Percentiles rank a stretch among this genome's conserved stretches.
Conservation (phyloP, 1,140 invertebrate genomes). For the Galleria mellonella region DNA sequence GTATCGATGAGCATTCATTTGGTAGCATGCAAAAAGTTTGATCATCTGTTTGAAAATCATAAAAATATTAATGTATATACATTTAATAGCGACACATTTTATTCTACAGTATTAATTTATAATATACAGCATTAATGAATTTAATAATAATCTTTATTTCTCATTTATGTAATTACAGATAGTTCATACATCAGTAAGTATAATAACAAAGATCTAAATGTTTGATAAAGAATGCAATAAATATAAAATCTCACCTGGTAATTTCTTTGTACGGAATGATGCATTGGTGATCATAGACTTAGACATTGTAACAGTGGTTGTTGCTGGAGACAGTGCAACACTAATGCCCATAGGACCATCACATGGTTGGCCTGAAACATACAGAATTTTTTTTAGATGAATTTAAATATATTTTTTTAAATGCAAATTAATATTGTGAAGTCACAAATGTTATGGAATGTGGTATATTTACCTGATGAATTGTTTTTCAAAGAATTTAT, state of each 20-base stretch:
- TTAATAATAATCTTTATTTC: too few species aligned
- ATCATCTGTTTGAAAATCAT: conserved; percentile 27
- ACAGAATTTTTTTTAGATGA: too few species aligned
- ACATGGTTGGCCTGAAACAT: conserved; percentile 78
- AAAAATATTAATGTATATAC: conserved; percentile 2
- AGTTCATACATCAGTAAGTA: too few species aligned
- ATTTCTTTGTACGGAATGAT: conserved; percentile 95
- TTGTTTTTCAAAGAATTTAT: conserved; percentile 88
- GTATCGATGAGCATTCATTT: conserved; percentile 25
- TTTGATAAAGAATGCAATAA: too few species aligned
- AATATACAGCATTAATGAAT: too few species aligned
- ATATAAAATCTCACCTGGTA: conserved; percentile 83
- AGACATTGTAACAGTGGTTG: conserved; percentile 85
- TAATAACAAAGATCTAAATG: too few species aligned
- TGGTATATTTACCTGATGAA: conserved; percentile 65
- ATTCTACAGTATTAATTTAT: too few species aligned
- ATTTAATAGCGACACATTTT: too few species aligned
- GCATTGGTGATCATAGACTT: conserved; percentile 98
- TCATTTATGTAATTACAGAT: too few species aligned
- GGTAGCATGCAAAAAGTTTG: conserved; percentile 27
- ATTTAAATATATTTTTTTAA: too few species aligned
- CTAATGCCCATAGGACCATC: conserved; percentile 88
- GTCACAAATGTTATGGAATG: too few species aligned
- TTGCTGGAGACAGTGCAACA: conserved; percentile 85
- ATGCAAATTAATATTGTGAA: too few species aligned